Percentiles rank a stretch among this genome's conserved stretches.
These are phyloP conservation scores for Lampris incognitus DNA, from an alignment of 2,113 vertebrate species.

Conservation along the genomic window DNA sequence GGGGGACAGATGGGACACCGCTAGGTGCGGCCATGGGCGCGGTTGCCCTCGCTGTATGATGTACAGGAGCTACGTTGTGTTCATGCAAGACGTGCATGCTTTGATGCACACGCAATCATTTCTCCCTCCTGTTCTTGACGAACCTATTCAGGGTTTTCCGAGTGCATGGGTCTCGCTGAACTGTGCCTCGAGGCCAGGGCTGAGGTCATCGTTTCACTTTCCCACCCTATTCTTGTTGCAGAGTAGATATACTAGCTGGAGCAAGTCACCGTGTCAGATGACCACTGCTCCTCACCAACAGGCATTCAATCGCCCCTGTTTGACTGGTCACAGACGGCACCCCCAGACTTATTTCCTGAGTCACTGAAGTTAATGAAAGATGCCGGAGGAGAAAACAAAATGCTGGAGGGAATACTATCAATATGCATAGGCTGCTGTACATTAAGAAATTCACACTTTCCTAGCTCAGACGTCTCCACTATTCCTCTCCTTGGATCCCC, in stretches of 20 bases:
- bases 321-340: too few species aligned
- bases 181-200: constrained; percentile 2
- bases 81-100: background rate
- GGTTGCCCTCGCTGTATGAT: background rate
- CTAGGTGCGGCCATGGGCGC: constrained; percentile 15
- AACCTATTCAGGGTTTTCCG: too few species aligned
- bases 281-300: constrained; percentile 5
- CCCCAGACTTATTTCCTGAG: background rate
- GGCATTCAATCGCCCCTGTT: constrained; percentile 21
- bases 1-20: constrained; percentile 12
- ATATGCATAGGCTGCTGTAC: too few species aligned
- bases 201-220: constrained; percentile 42
- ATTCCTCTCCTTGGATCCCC: too few species aligned
- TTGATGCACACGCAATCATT: background rate
- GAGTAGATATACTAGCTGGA: constrained; percentile 33
- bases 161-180: background rate
- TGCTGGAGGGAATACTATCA: too few species aligned
- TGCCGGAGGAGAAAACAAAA: too few species aligned
- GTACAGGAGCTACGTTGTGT: background rate
- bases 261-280: background rate
- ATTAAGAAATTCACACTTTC: too few species aligned
- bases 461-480: too few species aligned
- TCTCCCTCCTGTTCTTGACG: background rate
- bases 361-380: too few species aligned
- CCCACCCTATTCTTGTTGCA: constrained; percentile 14